phyloP scores from a whole-genome alignment of 1,140 invertebrate genomes.

The Aphis craccivora region DNA sequence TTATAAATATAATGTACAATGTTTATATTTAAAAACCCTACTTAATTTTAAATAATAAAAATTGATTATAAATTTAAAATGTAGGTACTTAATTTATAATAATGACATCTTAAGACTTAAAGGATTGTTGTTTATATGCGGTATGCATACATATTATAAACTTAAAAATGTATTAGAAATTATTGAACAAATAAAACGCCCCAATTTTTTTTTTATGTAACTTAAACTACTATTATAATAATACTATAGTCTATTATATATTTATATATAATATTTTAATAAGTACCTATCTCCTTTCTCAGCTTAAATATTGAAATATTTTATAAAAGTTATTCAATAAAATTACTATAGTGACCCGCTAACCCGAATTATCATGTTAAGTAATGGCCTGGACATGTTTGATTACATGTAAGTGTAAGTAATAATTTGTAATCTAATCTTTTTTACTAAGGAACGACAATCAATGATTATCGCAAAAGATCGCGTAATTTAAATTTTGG shows the following conservation, averaged over 20 bases:
- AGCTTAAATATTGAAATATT: neutral
- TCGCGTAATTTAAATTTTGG: neutral
- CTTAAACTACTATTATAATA: neutral
- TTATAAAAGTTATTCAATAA: neutral
- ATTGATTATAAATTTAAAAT: neutral
- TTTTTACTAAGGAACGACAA: neutral
- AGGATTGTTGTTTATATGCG: too few species aligned
- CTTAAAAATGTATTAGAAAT: neutral
- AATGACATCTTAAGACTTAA: too few species aligned
- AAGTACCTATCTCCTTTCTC: neutral
- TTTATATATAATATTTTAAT: neutral
- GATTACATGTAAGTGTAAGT: neutral
- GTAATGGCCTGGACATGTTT: neutral
- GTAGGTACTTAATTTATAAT: too few species aligned
- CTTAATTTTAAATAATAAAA: neutral
- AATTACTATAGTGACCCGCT: neutral
- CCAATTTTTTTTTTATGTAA: neutral
- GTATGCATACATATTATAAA: neutral
- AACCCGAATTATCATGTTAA: constrained; percentile 25
- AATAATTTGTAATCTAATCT: neutral
- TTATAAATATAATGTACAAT: neutral
- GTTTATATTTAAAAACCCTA: neutral
- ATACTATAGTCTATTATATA: neutral
- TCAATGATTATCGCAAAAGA: neutral
- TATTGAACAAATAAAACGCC: neutral